These are phyloP conservation scores for Chaunax sp. DNA, from an alignment of 2,797 vertebrate species.

Conservation along the genomic window DNA sequence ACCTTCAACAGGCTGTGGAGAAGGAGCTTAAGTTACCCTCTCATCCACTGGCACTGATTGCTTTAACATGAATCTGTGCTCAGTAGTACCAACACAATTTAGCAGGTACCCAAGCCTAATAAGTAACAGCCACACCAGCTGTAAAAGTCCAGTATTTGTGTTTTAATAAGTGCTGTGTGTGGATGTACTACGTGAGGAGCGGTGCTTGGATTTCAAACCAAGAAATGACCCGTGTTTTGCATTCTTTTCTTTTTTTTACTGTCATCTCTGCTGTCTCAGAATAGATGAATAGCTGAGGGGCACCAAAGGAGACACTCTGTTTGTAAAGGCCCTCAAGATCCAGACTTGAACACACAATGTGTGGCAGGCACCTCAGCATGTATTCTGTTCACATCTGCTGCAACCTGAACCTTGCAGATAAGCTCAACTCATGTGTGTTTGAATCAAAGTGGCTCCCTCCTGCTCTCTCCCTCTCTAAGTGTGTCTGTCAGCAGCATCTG, in stretches of 20 bases:
- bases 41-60: too few relatives aligned
- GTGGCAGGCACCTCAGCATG: conserved; percentile 12
- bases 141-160: too few relatives aligned
- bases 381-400: conserved; percentile 47
- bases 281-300: conserved; percentile 6
- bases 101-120: too few relatives aligned
- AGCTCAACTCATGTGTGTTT: conserved; percentile 40
- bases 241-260: background rate
- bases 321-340: conserved; percentile 3
- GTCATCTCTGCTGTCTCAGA: background rate
- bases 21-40: too few relatives aligned
- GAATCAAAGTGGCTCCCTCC: conserved; percentile 39
- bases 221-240: conserved; percentile 1
- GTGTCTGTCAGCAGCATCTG: conserved; percentile 54
- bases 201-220: background rate
- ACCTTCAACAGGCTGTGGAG: too few relatives aligned
- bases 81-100: too few relatives aligned
- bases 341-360: conserved; percentile 14
- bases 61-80: too few relatives aligned
- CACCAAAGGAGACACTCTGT: conserved; percentile 1
- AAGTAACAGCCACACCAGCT: too few relatives aligned
- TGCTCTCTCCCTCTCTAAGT: conserved; percentile 26
- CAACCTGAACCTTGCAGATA: conserved; percentile 45
- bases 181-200: too few relatives aligned
- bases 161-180: too few relatives aligned